These are phyloP conservation scores for Myiozetetes cayanensis DNA, from an alignment of 2,113 vertebrate species.

Conservation along the genomic window DNA sequence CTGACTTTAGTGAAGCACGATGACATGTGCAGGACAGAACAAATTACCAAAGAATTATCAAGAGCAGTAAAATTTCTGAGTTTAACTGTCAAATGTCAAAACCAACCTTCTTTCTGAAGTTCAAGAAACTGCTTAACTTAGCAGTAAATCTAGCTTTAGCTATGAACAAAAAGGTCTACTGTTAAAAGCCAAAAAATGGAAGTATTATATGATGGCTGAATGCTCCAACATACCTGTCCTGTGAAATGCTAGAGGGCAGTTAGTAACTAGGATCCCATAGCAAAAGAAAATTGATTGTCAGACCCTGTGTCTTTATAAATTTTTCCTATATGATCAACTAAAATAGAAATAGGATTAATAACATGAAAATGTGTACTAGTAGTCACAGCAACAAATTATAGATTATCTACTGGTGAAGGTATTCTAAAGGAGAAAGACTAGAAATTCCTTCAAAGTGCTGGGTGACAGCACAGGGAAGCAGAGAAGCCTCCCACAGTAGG, in stretches of 20 bases:
- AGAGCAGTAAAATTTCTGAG: background rate
- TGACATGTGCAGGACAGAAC: background rate
- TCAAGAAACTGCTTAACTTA: background rate
- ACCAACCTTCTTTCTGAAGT: background rate
- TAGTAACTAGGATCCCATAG: background rate
- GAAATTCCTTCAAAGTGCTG: background rate
- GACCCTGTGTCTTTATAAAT: background rate
- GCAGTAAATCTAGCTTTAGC: background rate
- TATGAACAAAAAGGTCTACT: background rate
- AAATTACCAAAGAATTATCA: background rate
- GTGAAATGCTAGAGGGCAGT: background rate
- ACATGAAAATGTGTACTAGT: background rate
- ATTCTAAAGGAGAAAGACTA: background rate
- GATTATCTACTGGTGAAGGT: background rate
- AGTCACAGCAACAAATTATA: background rate
- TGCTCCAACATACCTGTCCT: accelerated
- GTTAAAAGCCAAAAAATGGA: background rate
- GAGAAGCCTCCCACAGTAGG: background rate
- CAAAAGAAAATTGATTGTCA: background rate
- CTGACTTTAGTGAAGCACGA: background rate
- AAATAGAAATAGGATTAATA: background rate
- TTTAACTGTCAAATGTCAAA: background rate
- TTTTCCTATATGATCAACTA: background rate
- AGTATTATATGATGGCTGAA: background rate
- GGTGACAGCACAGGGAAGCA: background rate